Evolutionary conservation across 2,797 vertebrate species (phyloP).

Genomic region (Sebastes vulpes): DNA sequence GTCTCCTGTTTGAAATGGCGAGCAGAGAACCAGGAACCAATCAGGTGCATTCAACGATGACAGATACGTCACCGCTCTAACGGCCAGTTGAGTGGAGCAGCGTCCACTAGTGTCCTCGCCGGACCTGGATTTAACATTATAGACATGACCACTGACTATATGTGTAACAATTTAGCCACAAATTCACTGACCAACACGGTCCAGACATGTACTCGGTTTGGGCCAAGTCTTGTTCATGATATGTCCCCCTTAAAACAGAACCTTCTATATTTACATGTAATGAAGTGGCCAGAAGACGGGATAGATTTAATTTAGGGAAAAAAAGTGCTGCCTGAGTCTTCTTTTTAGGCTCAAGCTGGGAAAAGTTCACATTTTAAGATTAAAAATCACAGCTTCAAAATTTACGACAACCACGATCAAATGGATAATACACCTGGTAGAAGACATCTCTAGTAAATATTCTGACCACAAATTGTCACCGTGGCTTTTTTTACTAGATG

Average conservation of each 20-base stretch:
- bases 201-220: no score
- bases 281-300: slow-evolving; percentile 8
- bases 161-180: no score
- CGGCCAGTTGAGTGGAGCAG: no score
- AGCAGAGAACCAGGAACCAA: neutral
- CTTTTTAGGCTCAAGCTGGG: neutral
- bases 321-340: neutral
- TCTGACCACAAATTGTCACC: neutral
- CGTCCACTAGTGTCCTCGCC: no score
- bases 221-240: neutral
- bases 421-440: neutral
- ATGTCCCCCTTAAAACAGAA: neutral
- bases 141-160: no score
- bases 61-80: no score
- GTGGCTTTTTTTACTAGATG: neutral
- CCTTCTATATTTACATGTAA: neutral
- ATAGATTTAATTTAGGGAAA: neutral
- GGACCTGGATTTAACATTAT: no score
- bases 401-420: neutral
- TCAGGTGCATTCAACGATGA: neutral
- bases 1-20: neutral
- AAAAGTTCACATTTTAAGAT: neutral
- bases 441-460: neutral
- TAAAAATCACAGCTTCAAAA: neutral
- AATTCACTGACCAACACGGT: no score